Evolutionary conservation across 2,888 invertebrate genomes (phyloP).

Genomic region (Alloplasta piceator): DNA sequence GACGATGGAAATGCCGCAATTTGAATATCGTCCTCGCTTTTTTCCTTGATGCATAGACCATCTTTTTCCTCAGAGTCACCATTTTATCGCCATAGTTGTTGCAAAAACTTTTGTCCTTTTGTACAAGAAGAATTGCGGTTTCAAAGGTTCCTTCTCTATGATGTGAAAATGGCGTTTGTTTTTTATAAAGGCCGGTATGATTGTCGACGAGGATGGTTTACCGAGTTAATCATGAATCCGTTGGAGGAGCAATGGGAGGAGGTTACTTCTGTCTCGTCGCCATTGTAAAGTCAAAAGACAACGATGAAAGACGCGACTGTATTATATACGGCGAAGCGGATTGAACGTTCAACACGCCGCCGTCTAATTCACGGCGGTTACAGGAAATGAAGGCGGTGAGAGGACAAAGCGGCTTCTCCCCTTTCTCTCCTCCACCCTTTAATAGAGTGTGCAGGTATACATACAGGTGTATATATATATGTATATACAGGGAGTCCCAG

Average conservation of each 20-base stretch:
- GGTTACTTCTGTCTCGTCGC: not conserved
- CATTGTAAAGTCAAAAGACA: constrained; percentile 1
- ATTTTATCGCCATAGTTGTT: too few relatives aligned
- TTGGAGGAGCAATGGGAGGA: constrained; percentile 3
- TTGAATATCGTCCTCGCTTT: too few relatives aligned
- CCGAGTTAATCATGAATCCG: constrained; percentile 51
- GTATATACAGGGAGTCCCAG: too few relatives aligned
- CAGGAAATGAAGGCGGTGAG: constrained; percentile 66
- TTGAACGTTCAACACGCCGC: constrained; percentile 51
- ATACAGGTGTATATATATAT: too few relatives aligned
- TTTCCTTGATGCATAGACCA: too few relatives aligned
- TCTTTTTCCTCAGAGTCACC: too few relatives aligned
- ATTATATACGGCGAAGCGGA: constrained; percentile 25
- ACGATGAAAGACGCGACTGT: constrained; percentile 11
- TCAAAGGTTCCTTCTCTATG: too few relatives aligned
- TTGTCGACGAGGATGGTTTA: constrained; percentile 56
- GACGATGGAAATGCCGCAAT: too few relatives aligned
- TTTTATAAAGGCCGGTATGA: constrained; percentile 31
- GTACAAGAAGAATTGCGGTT: too few relatives aligned
- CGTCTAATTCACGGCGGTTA: constrained; percentile 63
- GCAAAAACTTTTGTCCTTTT: too few relatives aligned
- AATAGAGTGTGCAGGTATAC: constrained; percentile 20
- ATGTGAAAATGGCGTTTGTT: not conserved
- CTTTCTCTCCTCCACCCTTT: not conserved
- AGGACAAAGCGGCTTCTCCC: constrained; percentile 59